A percentile compares a stretch with the other conserved stretches of the same genome.
Conservation (phyloP, 2,113 vertebrate species). For the Oncorhynchus keta region DNA sequence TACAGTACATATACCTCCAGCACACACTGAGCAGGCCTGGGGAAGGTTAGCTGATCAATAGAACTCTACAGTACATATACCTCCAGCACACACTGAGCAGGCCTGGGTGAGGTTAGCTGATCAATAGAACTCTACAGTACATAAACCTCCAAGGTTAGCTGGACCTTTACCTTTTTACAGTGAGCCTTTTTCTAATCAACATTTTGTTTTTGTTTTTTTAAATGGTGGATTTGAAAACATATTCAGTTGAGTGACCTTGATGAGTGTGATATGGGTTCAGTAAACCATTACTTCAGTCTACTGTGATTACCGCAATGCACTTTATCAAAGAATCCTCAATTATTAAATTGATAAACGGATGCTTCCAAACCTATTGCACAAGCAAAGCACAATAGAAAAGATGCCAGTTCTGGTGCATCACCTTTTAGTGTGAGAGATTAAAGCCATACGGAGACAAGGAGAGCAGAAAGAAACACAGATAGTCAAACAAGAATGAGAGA, state of each 20-base stretch:
- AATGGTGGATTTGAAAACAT: too few relatives aligned
- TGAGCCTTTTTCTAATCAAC: too few relatives aligned
- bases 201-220: too few relatives aligned
- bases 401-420: constrained; percentile 21
- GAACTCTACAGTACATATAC: constrained; percentile 3
- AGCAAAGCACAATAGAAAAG: background rate
- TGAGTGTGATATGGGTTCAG: too few relatives aligned
- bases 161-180: too few relatives aligned
- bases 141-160: background rate
- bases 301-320: too few relatives aligned
- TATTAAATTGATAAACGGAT: too few relatives aligned
- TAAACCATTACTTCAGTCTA: too few relatives aligned
- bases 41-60: constrained; percentile 59
- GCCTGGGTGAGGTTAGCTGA: constrained; percentile 45
- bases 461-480: constrained; percentile 30
- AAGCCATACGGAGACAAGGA: constrained; percentile 32
- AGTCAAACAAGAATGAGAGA: constrained; percentile 30
- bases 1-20: constrained; percentile 1
- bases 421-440: constrained; percentile 29
- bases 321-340: too few relatives aligned
- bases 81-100: constrained; percentile 12
- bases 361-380: too few relatives aligned
- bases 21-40: constrained; percentile 6
- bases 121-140: constrained; percentile 37
- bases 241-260: too few relatives aligned